phyloP scores from a whole-genome alignment of 2,888 invertebrate genomes.

The Meliscaeva auricollis region DNA sequence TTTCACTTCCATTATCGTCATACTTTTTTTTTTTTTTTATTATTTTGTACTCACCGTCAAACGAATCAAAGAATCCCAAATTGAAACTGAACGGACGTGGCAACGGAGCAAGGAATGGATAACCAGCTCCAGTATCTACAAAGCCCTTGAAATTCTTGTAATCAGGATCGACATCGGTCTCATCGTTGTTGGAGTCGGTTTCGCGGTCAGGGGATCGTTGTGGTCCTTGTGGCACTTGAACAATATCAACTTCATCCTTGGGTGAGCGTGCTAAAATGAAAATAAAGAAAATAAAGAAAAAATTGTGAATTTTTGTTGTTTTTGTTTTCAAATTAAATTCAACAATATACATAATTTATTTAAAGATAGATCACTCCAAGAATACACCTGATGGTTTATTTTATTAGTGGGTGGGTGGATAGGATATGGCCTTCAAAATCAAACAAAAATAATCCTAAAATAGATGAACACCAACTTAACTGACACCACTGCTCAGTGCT shows the following conservation, averaged over 20 bases:
- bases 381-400: background rate
- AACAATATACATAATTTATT: background rate
- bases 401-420: background rate
- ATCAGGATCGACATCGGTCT: conserved; percentile 78
- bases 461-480: conserved; percentile 20
- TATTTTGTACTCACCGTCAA: conserved; percentile 81
- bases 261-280: conserved; percentile 79
- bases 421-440: conserved; percentile 19
- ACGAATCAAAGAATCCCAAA: conserved; percentile 82
- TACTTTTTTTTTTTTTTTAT: background rate
- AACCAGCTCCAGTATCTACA: conserved; percentile 82
- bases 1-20: conserved; percentile 19
- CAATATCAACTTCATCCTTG: conserved; percentile 82
- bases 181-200: conserved; percentile 65
- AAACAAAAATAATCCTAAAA: conserved; percentile 39
- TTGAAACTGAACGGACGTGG: conserved; percentile 80
- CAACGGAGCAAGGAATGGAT: conserved; percentile 81
- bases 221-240: conserved; percentile 78
- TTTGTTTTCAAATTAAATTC: background rate
- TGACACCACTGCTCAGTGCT: conserved; percentile 36
- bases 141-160: conserved; percentile 82
- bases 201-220: conserved; percentile 52
- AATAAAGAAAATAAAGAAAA: conserved; percentile 15
- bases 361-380: background rate
- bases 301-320: conserved; percentile 6